Evolutionary conservation across 2,888 invertebrate species (phyloP).

Genomic region (Subacronicta megacephala): DNA sequence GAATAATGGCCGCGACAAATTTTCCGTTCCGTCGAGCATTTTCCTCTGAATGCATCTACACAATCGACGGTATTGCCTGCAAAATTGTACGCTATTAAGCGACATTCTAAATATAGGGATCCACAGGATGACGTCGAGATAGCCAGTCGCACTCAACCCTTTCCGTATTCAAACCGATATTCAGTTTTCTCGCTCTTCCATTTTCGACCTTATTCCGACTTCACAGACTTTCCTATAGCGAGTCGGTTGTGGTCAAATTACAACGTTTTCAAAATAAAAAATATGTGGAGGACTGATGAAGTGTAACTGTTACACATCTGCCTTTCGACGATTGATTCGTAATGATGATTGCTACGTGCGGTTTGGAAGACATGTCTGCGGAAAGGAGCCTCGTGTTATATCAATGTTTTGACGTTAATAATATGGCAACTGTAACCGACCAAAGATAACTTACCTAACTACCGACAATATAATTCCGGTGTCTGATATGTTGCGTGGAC

Average conservation of each 20-base stretch:
- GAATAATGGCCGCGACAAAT: slow-evolving; percentile 86
- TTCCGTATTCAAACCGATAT: slow-evolving; percentile 65
- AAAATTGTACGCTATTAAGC: slow-evolving; percentile 87
- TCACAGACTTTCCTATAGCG: slow-evolving; percentile 47
- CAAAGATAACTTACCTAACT: slow-evolving; percentile 78
- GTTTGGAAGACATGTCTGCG: slow-evolving; percentile 74
- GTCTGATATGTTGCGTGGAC: slow-evolving; percentile 62
- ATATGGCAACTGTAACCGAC: slow-evolving; percentile 72
- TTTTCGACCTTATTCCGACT: slow-evolving; percentile 47
- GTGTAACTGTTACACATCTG: slow-evolving; percentile 85
- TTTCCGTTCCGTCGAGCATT: slow-evolving; percentile 87
- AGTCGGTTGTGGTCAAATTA: slow-evolving; percentile 14
- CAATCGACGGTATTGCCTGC: slow-evolving; percentile 85
- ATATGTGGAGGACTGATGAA: slow-evolving; percentile 71
- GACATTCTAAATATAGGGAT: slow-evolving; percentile 87
- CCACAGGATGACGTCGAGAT: slow-evolving; percentile 75
- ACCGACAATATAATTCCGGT: slow-evolving; percentile 75
- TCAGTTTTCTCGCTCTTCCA: slow-evolving; percentile 35
- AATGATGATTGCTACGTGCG: slow-evolving; percentile 74
- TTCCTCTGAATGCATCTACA: slow-evolving; percentile 87
- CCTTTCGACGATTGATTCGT: slow-evolving; percentile 67
- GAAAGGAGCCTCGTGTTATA: slow-evolving; percentile 75
- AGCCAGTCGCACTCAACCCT: slow-evolving; percentile 76
- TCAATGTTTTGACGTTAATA: slow-evolving; percentile 80
- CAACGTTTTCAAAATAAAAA: slow-evolving; percentile 58